Evolutionary conservation across 2,113 vertebrate genomes (phyloP), one percentile per base, ranked within the genome.

Genomic region (Pelobates fuscus): DNA sequence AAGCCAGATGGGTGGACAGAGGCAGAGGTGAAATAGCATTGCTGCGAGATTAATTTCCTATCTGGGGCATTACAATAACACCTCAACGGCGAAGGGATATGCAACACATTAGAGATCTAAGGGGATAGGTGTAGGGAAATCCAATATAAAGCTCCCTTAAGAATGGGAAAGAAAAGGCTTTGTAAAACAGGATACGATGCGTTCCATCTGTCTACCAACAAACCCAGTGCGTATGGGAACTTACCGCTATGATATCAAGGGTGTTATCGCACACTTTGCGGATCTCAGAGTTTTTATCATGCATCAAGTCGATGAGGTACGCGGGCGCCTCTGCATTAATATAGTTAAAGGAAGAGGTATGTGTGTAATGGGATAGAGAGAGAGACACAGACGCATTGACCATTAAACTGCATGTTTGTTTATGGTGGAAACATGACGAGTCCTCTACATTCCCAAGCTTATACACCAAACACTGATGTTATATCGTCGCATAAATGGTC

Each of bases 191-290:
- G 37, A 37, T 18, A 65, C 41, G 20, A 60, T 43, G 18, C 10
- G 7, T 44, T 37, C 23, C 21, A 70, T 52, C 25, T 21, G 25
- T 7, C 2, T 25, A 27, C 8, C 2, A 61, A 61, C 29, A 30
- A n/a, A 25, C 26, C 29, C 15, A 30, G 20, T 14, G 14, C 7
- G n/a, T 20, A 20, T 10, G 7, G 21, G 26, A 68, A 92, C 96
- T 85, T 83, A 98, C 97, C 67, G 95, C 97, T 46, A 98, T 98
- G 44, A 99, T 98, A 68, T 98, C 97, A 66, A 99, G 88, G 0
- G 95, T 99, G 86, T 96, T 98, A 87, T 97, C 95, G 79, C 96
- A 98, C 70, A 98, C 96, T 87, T 98, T 98, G 20, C 94, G 91
- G 41, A 99, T 99, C 86, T 98, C 96, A 0, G 92, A 85, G 17